These are phyloP conservation scores for Labroides dimidiatus DNA, from an alignment of 2,797 vertebrate genomes.

Conservation along the genomic window DNA sequence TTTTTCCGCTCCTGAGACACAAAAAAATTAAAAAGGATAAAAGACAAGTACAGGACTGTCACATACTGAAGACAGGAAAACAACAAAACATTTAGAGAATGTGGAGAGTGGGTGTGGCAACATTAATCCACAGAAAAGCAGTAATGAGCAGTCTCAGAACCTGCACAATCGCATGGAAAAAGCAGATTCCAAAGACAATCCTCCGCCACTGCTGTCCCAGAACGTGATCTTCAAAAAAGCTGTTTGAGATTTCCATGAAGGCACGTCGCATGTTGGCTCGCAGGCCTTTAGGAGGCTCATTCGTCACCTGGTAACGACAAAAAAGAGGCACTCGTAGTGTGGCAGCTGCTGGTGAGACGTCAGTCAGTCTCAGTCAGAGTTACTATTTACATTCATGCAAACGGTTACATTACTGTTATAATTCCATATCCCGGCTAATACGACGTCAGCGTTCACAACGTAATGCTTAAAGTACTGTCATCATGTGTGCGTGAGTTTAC, in stretches of 20 bases:
- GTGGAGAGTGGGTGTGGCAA: neutral
- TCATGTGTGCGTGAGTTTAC: constrained; percentile 66
- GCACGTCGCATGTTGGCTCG: constrained; percentile 85
- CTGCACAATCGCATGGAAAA: constrained; percentile 88
- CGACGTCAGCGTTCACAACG: too few species aligned
- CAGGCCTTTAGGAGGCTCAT: constrained; percentile 87
- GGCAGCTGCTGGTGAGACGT: neutral
- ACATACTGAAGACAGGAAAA: neutral
- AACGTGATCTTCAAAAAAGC: constrained; percentile 86
- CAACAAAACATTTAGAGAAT: neutral
- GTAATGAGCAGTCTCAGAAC: constrained; percentile 41
- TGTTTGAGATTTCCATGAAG: constrained; percentile 84
- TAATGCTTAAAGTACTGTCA: too few species aligned
- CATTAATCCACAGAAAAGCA: neutral
- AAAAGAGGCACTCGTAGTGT: constrained; percentile 11
- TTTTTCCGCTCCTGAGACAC: constrained; percentile 85
- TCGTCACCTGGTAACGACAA: constrained; percentile 81
- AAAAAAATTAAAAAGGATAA: constrained; percentile 27
- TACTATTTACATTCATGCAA: neutral
- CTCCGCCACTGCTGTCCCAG: constrained; percentile 85
- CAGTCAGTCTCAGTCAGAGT: neutral
- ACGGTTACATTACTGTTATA: neutral
- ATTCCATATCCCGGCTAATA: too few species aligned
- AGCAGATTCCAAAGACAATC: constrained; percentile 85
- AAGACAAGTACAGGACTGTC: neutral